Evolutionary conservation across 2,888 invertebrate species (phyloP), one percentile per base, ranked within the genome.

Genomic region (Plagodis pulveraria): DNA sequence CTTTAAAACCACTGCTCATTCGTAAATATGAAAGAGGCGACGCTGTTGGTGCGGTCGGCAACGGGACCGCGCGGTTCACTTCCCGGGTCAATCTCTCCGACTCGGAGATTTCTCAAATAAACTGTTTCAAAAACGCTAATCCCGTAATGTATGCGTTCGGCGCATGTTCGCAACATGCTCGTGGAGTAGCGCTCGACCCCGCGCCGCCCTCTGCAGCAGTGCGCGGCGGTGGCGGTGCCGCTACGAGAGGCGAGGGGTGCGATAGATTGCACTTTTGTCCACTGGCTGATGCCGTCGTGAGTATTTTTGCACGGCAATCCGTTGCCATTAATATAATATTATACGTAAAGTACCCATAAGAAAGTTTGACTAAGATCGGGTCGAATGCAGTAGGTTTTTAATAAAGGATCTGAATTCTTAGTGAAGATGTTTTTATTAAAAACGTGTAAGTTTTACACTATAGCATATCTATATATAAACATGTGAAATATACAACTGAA

Each of bases 51-150:
- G 6, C 44, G 44, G 42, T 11, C 10, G 6, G 12, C 50, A 34
- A 34, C 50, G 51, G 51, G 40, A 32, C 40, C 22, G 38, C 43
- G 38, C 34, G 48, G 48, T 48, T 46, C 43, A 49, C 49, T 55
- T 55, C 55, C 48, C 41, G 49, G 53, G 51, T 55, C 59, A 36
- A 48, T 49, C 33, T 46, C 38, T 52, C 38, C 52, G 33, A n/a
- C 32, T 53, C 40, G 2, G 38, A 51, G 41, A 58, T 62, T 51
- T 54, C 54, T 10, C 43, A 12, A 33, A 48, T 51, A 50, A 56
- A 51, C 54, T 46, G 58, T 48, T 54, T 56, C 56, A 56, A 58
- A 58, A 40, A 40, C 40, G 32, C 12, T 47, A 58, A 47, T 46
- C 51, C 52, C 36, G 55, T 53, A 58, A 59, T 59, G 56, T 52